Conservation (phyloP, 1,140 invertebrate species). For the Drosophila melanica region DNA sequence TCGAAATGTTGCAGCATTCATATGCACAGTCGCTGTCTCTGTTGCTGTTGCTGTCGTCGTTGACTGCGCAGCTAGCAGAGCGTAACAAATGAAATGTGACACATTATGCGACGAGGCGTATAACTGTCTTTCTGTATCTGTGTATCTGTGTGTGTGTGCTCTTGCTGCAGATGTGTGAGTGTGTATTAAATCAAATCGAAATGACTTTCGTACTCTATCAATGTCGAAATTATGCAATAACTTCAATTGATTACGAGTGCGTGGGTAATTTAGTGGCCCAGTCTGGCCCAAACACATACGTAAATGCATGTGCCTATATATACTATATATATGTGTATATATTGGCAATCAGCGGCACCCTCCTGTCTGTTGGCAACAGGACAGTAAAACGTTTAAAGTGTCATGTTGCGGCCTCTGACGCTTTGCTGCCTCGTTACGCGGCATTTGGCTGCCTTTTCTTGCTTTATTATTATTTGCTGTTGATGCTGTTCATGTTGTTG, state of each 20-base stretch:
- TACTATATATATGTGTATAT: slow-evolving; percentile 6
- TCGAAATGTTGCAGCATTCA: slow-evolving; percentile 54
- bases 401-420: slow-evolving; percentile 50
- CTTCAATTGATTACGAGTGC: slow-evolving; percentile 71
- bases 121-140: slow-evolving; percentile 64
- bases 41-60: slow-evolving; percentile 29
- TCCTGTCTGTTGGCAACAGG: not conserved
- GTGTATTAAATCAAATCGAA: slow-evolving; percentile 74
- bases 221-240: slow-evolving; percentile 71
- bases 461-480: slow-evolving; percentile 74
- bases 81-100: slow-evolving; percentile 78
- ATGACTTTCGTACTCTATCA: slow-evolving; percentile 79
- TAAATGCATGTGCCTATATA: not conserved
- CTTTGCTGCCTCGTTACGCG: slow-evolving; percentile 46
- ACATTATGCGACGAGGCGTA: slow-evolving; percentile 76
- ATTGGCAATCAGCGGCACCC: slow-evolving; percentile 44
- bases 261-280: slow-evolving; percentile 55
- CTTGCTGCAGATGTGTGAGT: slow-evolving; percentile 9
- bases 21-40: slow-evolving; percentile 38
- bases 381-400: slow-evolving; percentile 68
- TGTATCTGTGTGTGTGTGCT: slow-evolving; percentile 1
- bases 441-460: slow-evolving; percentile 47
- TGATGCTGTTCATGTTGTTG: slow-evolving; percentile 29
- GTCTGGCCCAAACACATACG: not conserved
- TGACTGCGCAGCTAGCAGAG: slow-evolving; percentile 56